Evolutionary conservation across 2,888 invertebrate genomes (phyloP).

Genomic region (Drosophila borborema): DNA sequence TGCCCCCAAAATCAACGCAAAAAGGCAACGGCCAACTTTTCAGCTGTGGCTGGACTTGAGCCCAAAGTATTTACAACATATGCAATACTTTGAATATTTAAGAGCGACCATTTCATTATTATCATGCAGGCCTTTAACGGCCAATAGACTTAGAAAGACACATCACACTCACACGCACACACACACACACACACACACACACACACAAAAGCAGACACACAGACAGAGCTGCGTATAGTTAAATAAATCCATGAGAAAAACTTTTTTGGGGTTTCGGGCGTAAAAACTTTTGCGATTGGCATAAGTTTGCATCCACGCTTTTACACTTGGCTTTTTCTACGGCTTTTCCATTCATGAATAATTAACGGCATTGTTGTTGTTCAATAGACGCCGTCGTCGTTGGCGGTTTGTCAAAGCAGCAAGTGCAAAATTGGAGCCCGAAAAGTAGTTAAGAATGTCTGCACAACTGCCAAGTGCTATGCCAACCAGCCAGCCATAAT

Average conservation of each 20-base stretch:
- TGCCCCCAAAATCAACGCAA: neutral
- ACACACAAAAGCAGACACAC: neutral
- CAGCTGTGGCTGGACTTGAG: conserved; percentile 53
- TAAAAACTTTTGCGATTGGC: conserved; percentile 63
- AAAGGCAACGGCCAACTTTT: conserved; percentile 38
- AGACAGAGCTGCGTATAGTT: conserved; percentile 50
- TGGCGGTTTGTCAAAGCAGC: conserved; percentile 56
- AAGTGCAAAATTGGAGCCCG: conserved; percentile 48
- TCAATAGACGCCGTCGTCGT: conserved; percentile 49
- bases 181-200: conserved; percentile 11
- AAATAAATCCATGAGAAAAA: conserved; percentile 65
- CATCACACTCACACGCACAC: conserved; percentile 1
- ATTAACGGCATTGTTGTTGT: conserved; percentile 72
- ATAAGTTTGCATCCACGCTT: conserved; percentile 56
- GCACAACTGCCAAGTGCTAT: conserved; percentile 26
- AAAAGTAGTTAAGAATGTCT: conserved; percentile 66
- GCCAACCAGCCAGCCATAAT: conserved; percentile 4
- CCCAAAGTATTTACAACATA: conserved; percentile 75
- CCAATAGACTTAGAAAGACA: conserved; percentile 23
- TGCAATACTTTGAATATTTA: conserved; percentile 74
- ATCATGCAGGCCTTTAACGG: conserved; percentile 49
- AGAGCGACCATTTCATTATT: conserved; percentile 69
- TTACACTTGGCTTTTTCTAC: conserved; percentile 53
- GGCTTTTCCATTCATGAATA: conserved; percentile 74
- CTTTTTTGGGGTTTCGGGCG: conserved; percentile 46